These are phyloP conservation scores for Amphiura filiformis DNA, from an alignment of 35 echinoderm and acorn worm species.

Conservation along the genomic window DNA sequence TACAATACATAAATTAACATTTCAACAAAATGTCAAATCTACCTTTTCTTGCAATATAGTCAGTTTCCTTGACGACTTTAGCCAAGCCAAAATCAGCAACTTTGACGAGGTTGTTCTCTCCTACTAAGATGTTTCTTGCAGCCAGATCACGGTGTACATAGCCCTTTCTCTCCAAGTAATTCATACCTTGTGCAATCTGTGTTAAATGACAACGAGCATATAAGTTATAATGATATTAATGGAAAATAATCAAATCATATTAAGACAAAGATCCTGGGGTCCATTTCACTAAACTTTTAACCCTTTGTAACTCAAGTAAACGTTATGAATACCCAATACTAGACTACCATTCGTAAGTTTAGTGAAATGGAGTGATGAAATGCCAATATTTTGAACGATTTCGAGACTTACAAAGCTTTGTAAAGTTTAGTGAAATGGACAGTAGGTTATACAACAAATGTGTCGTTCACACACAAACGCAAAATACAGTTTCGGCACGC, in stretches of 20 bases:
- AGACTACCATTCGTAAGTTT: not conserved
- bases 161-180: conserved; percentile 48
- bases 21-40: too few relatives aligned
- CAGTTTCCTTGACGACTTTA: conserved; percentile 62
- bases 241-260: not conserved
- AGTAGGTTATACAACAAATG: not conserved
- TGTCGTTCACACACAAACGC: too few relatives aligned
- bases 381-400: not conserved
- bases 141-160: conserved; percentile 84
- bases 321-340: not conserved
- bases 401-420: too few relatives aligned
- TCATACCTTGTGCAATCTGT: conserved; percentile 69
- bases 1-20: too few relatives aligned
- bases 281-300: too few relatives aligned
- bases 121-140: conserved; percentile 77
- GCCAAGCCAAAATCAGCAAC: conserved; percentile 93
- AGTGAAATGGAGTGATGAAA: not conserved
- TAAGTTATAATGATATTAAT: not conserved
- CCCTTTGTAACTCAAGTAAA: too few relatives aligned
- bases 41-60: conserved; percentile 80
- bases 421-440: not conserved
- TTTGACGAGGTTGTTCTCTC: conserved; percentile 54
- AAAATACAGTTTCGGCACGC: too few relatives aligned
- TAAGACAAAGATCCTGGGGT: not conserved
- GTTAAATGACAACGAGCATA: conserved; percentile 2